Percentiles rank a stretch among this genome's conserved stretches.
Evolutionary conservation across 2,113 vertebrate genomes (phyloP).

Genomic region (Caranx melampygus): DNA sequence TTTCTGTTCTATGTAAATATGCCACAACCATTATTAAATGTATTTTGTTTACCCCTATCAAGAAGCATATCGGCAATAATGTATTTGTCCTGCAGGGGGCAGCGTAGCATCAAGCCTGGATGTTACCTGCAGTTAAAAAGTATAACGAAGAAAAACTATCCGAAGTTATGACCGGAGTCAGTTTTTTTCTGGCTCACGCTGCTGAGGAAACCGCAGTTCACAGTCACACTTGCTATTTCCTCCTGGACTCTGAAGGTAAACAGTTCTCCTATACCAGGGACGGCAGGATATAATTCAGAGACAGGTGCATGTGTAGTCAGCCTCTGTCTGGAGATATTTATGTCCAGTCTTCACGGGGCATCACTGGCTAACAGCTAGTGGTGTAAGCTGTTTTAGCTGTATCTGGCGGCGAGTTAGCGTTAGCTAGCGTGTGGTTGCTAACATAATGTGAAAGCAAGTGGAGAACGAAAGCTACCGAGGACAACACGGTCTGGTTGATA

Average conservation of each 20-base stretch:
- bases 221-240: conserved; percentile 34
- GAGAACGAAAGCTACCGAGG: neutral
- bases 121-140: neutral
- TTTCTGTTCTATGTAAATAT: too few relatives aligned
- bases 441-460: conserved; percentile 18
- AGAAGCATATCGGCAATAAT: neutral
- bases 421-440: conserved; percentile 67
- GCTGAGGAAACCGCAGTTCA: conserved; percentile 45
- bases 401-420: conserved; percentile 35
- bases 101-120: neutral
- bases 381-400: conserved; percentile 30
- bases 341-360: neutral
- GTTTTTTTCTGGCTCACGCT: conserved; percentile 56
- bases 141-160: conserved; percentile 37
- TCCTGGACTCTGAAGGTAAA: conserved; percentile 61
- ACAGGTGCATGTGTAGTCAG: neutral
- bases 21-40: neutral
- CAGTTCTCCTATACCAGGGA: neutral
- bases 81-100: conserved; percentile 5
- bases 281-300: neutral
- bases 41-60: neutral
- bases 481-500: neutral
- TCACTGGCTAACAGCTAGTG: neutral
- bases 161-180: conserved; percentile 73
- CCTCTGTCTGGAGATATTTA: neutral